These are phyloP conservation scores for Galagoides demidoff DNA, from an alignment of 2,797 vertebrate species.

Conservation along the genomic window DNA sequence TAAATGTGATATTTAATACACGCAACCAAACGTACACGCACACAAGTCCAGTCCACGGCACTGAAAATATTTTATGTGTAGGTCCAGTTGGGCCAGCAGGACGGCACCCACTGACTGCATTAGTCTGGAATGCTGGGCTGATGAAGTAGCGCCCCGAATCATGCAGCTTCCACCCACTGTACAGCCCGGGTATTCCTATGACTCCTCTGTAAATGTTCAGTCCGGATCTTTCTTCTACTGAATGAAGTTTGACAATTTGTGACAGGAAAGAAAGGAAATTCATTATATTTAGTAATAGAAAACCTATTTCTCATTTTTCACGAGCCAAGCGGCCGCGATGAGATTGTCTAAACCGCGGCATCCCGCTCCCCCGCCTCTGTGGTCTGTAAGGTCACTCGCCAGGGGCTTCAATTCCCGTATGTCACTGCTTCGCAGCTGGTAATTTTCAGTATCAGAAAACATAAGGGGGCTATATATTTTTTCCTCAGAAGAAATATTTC, in stretches of 20 bases:
- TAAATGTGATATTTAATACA: background rate
- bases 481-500: slow-evolving; percentile 79
- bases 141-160: background rate
- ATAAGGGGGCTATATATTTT: slow-evolving; percentile 71
- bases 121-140: slow-evolving; percentile 45
- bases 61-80: slow-evolving; percentile 10
- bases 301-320: slow-evolving; percentile 86
- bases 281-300: slow-evolving; percentile 87
- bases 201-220: slow-evolving; percentile 63
- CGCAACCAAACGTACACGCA: background rate
- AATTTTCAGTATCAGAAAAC: slow-evolving; percentile 82
- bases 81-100: background rate
- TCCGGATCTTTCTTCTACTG: slow-evolving; percentile 80
- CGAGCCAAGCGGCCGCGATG: slow-evolving; percentile 65
- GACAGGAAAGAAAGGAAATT: slow-evolving; percentile 87
- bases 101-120: background rate
- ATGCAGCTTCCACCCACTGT: background rate
- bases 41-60: background rate
- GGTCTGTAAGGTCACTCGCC: slow-evolving; percentile 77
- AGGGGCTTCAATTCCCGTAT: slow-evolving; percentile 82
- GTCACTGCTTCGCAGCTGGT: slow-evolving; percentile 76
- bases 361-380: slow-evolving; percentile 66
- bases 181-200: slow-evolving; percentile 61
- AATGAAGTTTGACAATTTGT: slow-evolving; percentile 91
- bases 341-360: slow-evolving; percentile 80